Evolutionary conservation across 23 tunicate species (phyloP), one percentile per base, ranked within the genome.

Genomic region (Phallusia fumigata): DNA sequence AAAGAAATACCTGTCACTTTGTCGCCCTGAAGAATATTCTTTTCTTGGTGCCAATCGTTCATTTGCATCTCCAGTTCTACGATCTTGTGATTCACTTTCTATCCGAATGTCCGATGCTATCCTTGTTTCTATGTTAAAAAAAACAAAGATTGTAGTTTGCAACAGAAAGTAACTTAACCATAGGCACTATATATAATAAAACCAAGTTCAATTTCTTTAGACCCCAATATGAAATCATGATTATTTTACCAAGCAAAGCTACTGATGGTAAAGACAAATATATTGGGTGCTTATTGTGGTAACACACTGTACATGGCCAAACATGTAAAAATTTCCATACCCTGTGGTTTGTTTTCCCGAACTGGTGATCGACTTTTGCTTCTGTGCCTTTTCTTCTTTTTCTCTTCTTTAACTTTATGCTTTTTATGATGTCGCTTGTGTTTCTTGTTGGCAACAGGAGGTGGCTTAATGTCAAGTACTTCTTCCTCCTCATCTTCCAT

Each of bases 401-500:
- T 80, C 65, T 92, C 90, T 76, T 88, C 81, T 33, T 79, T 64
- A 49, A 53, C 75, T 84, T 92, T 92, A 31, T 78, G 91, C 76
- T 92, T 92, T 91, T 92, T 92, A 74, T 90, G 95, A 35, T 81
- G 88, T 44, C 86, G 86, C 51, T 88, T 88, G 24, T 84, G 86
- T 84, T 92, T 92, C 76, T 88, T 92, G 30, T 35, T 82, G 30
- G 88, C 72, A 31, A 88, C 92, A 32, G 97, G 97, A 40, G 96
- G 96, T 45, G 91, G 97, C 84, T 87, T 90, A 35, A 92, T 88
- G 24, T 88, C 79, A 36, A 87, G 80, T 22, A 75, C 76, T 72
- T 83, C 97, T 34, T 92, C 97, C 28, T 52, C 65, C 22, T 86
- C 97, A 0, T 92, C 97, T 47, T 90, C 95, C 28, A 82, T 86